Evolutionary conservation across 2,113 vertebrate species (phyloP).

Genomic region (Furnarius figulus): DNA sequence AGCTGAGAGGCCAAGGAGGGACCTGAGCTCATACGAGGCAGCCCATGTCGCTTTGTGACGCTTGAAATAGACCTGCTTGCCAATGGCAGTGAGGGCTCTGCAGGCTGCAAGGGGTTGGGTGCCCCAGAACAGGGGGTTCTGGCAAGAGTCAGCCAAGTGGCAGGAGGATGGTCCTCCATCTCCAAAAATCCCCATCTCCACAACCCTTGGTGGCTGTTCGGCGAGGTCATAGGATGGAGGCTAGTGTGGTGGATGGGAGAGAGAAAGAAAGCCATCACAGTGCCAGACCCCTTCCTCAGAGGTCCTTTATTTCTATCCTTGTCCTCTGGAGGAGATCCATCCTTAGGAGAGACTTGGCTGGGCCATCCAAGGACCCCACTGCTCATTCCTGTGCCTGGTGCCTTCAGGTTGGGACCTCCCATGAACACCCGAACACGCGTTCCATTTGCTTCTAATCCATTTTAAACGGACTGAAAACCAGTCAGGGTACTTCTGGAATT

Average conservation of each 20-base stretch:
- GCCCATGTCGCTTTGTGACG: accelerated
- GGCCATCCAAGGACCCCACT: not conserved
- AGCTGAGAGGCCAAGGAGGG: not conserved
- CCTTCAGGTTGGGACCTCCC: not conserved
- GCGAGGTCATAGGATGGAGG: accelerated
- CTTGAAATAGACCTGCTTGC: not conserved
- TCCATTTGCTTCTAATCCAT: not conserved
- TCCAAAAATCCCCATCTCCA: not conserved
- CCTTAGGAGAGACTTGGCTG: not conserved
- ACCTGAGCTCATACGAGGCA: accelerated
- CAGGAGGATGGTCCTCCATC: not conserved
- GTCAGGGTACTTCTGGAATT: accelerated
- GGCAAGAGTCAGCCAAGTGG: not conserved
- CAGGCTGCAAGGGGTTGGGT: not conserved
- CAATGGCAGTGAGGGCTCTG: not conserved
- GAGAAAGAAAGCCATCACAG: not conserved
- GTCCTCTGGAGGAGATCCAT: no score
- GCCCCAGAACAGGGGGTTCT: not conserved
- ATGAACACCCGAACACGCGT: not conserved
- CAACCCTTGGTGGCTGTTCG: not conserved
- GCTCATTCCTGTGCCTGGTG: not conserved
- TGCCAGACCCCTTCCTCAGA: not conserved
- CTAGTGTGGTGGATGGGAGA: not conserved
- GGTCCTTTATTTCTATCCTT: not conserved
- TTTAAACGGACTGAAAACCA: not conserved